phyloP scores from a whole-genome alignment of 2,888 invertebrate species.

The Unio pictorum region DNA sequence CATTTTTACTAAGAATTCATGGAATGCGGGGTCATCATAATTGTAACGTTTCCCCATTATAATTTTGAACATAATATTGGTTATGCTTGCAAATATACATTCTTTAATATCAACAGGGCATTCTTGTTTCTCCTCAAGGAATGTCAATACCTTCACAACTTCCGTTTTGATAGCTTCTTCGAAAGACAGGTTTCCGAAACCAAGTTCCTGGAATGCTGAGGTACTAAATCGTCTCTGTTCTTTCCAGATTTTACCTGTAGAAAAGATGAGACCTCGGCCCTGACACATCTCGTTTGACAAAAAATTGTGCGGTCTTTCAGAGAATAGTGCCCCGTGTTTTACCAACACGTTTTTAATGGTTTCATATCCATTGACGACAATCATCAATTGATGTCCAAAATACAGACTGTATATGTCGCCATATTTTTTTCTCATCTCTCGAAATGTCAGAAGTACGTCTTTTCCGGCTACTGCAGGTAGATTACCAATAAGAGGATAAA shows the following conservation, averaged over 20 bases:
- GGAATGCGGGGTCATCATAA: conserved; percentile 43
- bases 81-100: conserved; percentile 32
- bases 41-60: conserved; percentile 41
- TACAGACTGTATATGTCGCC: conserved; percentile 21
- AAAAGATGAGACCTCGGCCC: conserved; percentile 25
- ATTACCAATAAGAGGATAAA: conserved; percentile 12
- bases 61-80: conserved; percentile 46
- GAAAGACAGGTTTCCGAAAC: conserved; percentile 39
- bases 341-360: conserved; percentile 10
- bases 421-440: conserved; percentile 7
- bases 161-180: conserved; percentile 40
- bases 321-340: conserved; percentile 11
- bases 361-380: conserved; percentile 16
- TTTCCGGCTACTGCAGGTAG: conserved; percentile 5
- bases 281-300: background rate
- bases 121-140: conserved; percentile 24
- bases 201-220: conserved; percentile 32
- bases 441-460: conserved; percentile 4
- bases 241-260: conserved; percentile 42
- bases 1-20: conserved; percentile 29
- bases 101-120: conserved; percentile 28
- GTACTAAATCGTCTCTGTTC: conserved; percentile 44
- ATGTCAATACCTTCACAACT: conserved; percentile 22
- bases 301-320: conserved; percentile 8
- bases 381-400: conserved; percentile 8